These are phyloP conservation scores for Phylloscopus whistleri DNA, from an alignment of 2,113 vertebrate species.

Conservation along the genomic window DNA sequence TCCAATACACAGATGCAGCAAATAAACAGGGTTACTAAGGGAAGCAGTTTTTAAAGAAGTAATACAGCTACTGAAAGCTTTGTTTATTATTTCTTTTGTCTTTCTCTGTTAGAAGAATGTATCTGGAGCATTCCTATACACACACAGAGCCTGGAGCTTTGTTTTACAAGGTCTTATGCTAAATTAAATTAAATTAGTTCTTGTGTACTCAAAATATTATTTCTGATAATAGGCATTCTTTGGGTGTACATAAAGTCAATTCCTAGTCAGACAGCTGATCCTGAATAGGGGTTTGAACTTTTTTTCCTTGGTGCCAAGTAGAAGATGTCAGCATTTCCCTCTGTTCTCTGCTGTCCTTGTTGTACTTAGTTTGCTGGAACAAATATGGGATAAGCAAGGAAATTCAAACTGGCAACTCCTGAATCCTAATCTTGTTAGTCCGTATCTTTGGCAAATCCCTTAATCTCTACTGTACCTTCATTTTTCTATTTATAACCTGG, in stretches of 20 bases:
- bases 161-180: neutral
- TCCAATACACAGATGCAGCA: neutral
- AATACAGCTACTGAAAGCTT: neutral
- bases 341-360: neutral
- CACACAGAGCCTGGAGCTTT: neutral
- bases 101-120: neutral
- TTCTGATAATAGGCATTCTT: neutral
- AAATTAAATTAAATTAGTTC: neutral
- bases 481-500: conserved; percentile 41
- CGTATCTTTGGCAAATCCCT: neutral
- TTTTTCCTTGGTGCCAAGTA: neutral
- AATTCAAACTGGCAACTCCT: neutral
- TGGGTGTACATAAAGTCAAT: neutral
- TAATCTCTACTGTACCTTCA: conserved; percentile 2
- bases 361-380: neutral
- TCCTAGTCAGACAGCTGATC: neutral
- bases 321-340: neutral
- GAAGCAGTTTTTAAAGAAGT: neutral
- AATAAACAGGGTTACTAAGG: neutral
- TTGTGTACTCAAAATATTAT: neutral
- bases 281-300: neutral
- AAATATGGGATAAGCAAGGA: neutral
- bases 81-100: neutral
- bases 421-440: conserved; percentile 28
- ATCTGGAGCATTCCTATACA: neutral